Evolutionary conservation across 1,140 invertebrate species (phyloP), one percentile per base, ranked within the genome.

Genomic region (Euborellia annulipes): DNA sequence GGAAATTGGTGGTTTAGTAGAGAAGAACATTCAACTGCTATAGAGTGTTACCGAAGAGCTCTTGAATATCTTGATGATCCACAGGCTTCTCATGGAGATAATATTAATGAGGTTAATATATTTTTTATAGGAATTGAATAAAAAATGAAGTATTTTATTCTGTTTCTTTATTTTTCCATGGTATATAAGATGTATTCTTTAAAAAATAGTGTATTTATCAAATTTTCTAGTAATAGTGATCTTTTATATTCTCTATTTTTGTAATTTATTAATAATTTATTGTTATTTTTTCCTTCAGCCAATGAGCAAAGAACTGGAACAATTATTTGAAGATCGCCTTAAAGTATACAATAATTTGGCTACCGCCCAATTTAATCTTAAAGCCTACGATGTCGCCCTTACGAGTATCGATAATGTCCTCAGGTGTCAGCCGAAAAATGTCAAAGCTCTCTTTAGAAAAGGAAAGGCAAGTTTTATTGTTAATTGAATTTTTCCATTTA

Each of bases 321-420:
- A 57, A 27, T 58, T 92, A 19, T 55, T 89, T 14, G 82, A 87
- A 23, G 81, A 85, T 56, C 63, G 83, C 42, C 62, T 90, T 4
- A 81, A 84, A 55, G 82, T 87, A 1, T 80, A 83, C 52, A 93
- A 93, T 59, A 93, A 93, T 63, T 73, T 93, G 66, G 85, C 87
- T 4, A 82, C 83, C 44, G 82, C 87, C 18, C 87, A 92, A 63
- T 73, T 92, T 30, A 89, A 88, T 66, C 76, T 82, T 20, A 74
- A 81, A 50, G 79, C 82, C 0, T 89, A 75, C 57, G 83, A 89
- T 54, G 75, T 79, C 20, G 88, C 88, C 13, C 64, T 88, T 3
- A 70, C 73, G 56, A 87, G 85, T 19, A 75, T 91, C 18, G 78
- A 86, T 36, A 69, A 75, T 60, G 88, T 92, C 1, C 60, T 93